Evolutionary conservation across 2,797 vertebrate genomes (phyloP).

Genomic region (Crypturellus tataupa): DNA sequence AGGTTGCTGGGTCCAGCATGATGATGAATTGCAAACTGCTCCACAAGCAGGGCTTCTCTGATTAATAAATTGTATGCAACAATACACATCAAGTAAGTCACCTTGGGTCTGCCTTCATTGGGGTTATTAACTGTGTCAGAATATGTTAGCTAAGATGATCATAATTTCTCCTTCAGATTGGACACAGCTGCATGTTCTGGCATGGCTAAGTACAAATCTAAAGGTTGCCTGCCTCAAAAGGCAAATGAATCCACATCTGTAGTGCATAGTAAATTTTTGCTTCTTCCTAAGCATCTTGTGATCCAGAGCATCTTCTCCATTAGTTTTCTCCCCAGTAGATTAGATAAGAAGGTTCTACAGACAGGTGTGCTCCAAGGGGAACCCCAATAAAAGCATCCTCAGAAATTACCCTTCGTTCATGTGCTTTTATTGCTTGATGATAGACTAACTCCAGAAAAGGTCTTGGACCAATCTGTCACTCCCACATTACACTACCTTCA

Average conservation of each 20-base stretch:
- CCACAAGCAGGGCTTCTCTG: neutral
- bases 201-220: neutral
- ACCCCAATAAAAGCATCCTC: neutral
- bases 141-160: neutral
- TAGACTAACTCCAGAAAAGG: neutral
- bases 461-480: neutral
- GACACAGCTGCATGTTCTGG: neutral
- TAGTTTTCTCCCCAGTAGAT: neutral
- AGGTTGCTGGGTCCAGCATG: neutral
- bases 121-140: conserved; percentile 4
- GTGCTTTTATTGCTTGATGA: neutral
- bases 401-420: neutral
- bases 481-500: neutral
- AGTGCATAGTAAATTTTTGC: neutral
- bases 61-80: neutral
- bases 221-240: neutral
- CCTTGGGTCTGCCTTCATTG: conserved; percentile 24
- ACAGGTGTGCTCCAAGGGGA: neutral
- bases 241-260: neutral
- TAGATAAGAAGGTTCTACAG: neutral
- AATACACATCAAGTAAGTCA: neutral
- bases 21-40: conserved; percentile 4
- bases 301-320: neutral
- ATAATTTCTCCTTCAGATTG: neutral
- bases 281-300: neutral